Evolutionary conservation across 2,888 invertebrate species (phyloP).

Genomic region (Formica aserva): DNA sequence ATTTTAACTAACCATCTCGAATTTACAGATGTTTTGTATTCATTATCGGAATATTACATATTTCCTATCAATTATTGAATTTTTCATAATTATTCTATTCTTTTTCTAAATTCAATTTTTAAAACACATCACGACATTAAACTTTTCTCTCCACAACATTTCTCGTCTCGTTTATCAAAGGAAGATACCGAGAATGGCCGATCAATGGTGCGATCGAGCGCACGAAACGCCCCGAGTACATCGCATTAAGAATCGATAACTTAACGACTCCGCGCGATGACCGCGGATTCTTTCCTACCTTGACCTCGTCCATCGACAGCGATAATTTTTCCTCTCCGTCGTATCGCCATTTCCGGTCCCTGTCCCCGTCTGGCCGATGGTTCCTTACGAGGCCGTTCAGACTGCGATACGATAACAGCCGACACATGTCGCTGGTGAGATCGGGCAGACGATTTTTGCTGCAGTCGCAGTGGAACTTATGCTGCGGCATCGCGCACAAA

Average conservation of each 20-base stretch:
- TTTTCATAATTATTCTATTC: not conserved
- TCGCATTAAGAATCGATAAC: conserved; percentile 41
- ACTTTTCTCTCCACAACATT: not conserved
- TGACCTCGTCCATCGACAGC: conserved; percentile 47
- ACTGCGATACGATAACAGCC: conserved; percentile 78
- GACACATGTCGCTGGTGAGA: conserved; percentile 79
- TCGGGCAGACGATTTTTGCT: conserved; percentile 76
- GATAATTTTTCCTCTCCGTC: conserved; percentile 61
- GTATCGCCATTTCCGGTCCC: conserved; percentile 58
- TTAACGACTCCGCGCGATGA: conserved; percentile 7
- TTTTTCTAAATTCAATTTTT: not conserved
- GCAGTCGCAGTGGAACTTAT: conserved; percentile 76
- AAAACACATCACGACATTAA: not conserved
- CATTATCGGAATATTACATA: not conserved
- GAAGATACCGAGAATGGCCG: not conserved
- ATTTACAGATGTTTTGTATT: not conserved
- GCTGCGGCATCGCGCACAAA: conserved; percentile 76
- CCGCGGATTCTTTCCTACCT: conserved; percentile 60
- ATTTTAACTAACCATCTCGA: too few species aligned
- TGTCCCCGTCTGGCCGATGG: conserved; percentile 54
- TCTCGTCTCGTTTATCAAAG: not conserved
- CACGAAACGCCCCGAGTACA: not conserved
- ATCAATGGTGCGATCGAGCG: conserved; percentile 5
- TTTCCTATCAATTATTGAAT: not conserved
- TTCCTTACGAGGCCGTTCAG: conserved; percentile 71